These are phyloP conservation scores for Atopsyche davidsoni DNA, from an alignment of 1,140 invertebrate species.

Conservation along the genomic window DNA sequence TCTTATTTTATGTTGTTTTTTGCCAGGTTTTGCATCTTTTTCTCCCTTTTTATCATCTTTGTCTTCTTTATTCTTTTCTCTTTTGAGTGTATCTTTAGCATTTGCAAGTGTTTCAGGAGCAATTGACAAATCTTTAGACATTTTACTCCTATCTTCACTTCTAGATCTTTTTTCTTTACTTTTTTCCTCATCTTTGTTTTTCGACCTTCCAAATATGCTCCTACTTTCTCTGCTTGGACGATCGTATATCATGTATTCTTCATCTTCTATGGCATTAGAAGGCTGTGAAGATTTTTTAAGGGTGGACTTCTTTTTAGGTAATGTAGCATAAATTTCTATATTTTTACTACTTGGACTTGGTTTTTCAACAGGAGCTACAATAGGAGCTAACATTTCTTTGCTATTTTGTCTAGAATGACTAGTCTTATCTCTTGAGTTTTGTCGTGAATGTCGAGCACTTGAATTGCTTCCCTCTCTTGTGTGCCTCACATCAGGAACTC, in stretches of 20 bases:
- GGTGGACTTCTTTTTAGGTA: constrained; percentile 79
- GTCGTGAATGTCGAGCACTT: constrained; percentile 56
- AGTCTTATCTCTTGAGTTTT: constrained; percentile 50
- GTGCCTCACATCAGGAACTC: constrained; percentile 58
- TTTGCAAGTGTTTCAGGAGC: constrained; percentile 51
- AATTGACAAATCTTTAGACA: constrained; percentile 60
- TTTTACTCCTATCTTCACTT: constrained; percentile 75
- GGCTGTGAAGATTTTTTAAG: constrained; percentile 56
- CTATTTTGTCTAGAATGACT: constrained; percentile 56
- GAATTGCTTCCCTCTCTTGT: constrained; percentile 68
- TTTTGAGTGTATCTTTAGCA: constrained; percentile 52
- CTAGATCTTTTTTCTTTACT: constrained; percentile 71
- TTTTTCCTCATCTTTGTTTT: constrained; percentile 65
- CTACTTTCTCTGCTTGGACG: constrained; percentile 57
- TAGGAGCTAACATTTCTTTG: constrained; percentile 50
- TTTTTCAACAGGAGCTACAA: constrained; percentile 45
- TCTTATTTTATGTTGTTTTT: constrained; percentile 87
- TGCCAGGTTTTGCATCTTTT: constrained; percentile 66
- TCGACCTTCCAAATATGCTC: constrained; percentile 55
- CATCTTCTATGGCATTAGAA: constrained; percentile 61
- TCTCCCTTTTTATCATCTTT: constrained; percentile 56
- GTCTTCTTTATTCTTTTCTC: constrained; percentile 53
- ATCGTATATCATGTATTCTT: constrained; percentile 61
- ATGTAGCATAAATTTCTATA: constrained; percentile 85
- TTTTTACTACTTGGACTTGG: constrained; percentile 52